Conservation (phyloP, 2,113 vertebrate genomes). For the Orthonyx spaldingii region DNA sequence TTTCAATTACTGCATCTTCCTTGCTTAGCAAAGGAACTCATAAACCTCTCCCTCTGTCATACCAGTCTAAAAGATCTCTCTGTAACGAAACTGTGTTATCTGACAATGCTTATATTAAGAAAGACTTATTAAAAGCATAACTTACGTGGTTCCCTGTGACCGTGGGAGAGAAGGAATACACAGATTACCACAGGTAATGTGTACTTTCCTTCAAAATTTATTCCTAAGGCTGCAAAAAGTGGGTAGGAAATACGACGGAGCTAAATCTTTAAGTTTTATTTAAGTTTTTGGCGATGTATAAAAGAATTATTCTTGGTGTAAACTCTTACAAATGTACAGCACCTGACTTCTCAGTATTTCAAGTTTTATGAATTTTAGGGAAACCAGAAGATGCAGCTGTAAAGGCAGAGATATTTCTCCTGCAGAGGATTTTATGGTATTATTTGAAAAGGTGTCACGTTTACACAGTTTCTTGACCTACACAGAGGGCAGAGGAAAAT, state of each 20-base stretch:
- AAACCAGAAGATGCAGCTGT: not conserved
- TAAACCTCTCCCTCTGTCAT: constrained; percentile 36
- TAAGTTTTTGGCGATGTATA: not conserved
- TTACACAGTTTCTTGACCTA: constrained; percentile 1
- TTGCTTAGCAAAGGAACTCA: constrained; percentile 24
- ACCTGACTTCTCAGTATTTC: not conserved
- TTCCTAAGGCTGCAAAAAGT: not conserved
- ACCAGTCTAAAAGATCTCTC: not conserved
- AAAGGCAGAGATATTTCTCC: not conserved
- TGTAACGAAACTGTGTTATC: not conserved
- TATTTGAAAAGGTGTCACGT: not conserved
- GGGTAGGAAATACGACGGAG: not conserved
- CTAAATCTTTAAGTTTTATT: not conserved
- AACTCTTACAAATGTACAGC: not conserved
- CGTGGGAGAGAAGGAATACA: not conserved
- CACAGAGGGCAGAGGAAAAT: not conserved
- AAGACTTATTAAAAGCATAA: not conserved
- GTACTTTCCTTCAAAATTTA: not conserved
- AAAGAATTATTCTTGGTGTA: not conserved
- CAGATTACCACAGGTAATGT: not conserved
- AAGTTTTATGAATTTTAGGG: not conserved
- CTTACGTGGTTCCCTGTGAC: not conserved
- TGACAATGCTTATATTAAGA: not conserved
- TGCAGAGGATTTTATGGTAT: not conserved
- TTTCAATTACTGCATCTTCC: constrained; percentile 60